phyloP scores from a whole-genome alignment of 2,797 vertebrate species.

The Lophius americanus region DNA sequence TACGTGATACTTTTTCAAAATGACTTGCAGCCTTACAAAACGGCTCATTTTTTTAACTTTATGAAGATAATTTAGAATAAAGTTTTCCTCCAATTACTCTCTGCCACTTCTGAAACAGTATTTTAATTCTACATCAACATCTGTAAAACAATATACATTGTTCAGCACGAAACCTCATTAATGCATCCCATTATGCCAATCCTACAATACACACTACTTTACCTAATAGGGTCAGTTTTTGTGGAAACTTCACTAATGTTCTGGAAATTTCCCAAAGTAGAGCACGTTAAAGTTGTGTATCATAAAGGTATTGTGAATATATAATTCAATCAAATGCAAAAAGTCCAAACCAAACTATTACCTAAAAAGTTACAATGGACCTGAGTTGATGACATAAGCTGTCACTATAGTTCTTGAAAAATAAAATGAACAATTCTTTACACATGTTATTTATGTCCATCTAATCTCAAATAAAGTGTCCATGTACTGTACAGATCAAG shows the following conservation, averaged over 20 bases:
- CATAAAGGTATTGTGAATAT: neutral
- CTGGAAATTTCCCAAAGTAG: too few species aligned
- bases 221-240: neutral
- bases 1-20: slow-evolving; percentile 30
- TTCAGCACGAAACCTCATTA: neutral
- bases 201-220: neutral
- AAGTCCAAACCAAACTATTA: neutral
- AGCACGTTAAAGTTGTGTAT: neutral
- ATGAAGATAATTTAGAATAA: slow-evolving; percentile 24
- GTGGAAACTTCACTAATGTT: neutral
- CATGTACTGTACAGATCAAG: neutral
- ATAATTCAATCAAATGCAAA: neutral
- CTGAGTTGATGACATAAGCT: neutral
- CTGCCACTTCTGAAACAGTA: slow-evolving; percentile 27
- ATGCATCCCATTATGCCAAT: neutral
- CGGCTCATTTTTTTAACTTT: slow-evolving; percentile 19
- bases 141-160: neutral
- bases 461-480: neutral
- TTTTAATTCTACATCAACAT: slow-evolving; percentile 1
- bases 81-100: slow-evolving; percentile 13
- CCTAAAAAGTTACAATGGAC: neutral
- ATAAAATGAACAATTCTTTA: neutral
- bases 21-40: slow-evolving; percentile 24
- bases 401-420: neutral
- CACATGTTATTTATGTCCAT: neutral